phyloP scores from a whole-genome alignment of 2,113 vertebrate species.

The Ellobius talpinus region DNA sequence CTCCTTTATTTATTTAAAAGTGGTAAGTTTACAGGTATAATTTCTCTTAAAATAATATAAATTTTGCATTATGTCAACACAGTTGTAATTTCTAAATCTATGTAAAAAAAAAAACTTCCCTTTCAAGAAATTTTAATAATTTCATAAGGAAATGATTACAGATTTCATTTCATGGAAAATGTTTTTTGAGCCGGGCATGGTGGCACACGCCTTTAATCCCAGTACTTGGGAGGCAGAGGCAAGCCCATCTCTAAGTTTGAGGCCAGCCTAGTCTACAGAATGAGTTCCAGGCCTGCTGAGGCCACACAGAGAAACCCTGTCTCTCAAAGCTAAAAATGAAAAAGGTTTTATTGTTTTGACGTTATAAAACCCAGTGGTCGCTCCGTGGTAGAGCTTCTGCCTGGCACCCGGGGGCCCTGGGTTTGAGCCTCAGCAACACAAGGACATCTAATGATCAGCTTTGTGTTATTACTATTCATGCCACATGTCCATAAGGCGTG shows the following conservation, averaged over 20 bases:
- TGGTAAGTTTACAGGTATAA: background rate
- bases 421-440: background rate
- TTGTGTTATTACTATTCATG: background rate
- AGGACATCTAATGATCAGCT: background rate
- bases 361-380: background rate
- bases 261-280: background rate
- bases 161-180: conserved; percentile 38
- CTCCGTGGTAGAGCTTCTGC: background rate
- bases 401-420: background rate
- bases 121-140: conserved; percentile 31
- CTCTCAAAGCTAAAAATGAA: background rate
- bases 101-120: conserved; percentile 54
- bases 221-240: background rate
- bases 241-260: background rate
- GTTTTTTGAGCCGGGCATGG: background rate
- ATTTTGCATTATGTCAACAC: background rate
- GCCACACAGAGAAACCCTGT: background rate
- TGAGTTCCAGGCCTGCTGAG: background rate
- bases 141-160: conserved; percentile 29
- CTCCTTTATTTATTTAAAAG: conserved; percentile 27
- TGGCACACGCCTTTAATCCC: background rate
- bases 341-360: background rate
- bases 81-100: conserved; percentile 15
- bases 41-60: conserved; percentile 51
- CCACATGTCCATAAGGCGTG: background rate